These are phyloP conservation scores for Schizopygopsis malacanthus DNA, from an alignment of 2,797 vertebrate genomes.

Conservation along the genomic window DNA sequence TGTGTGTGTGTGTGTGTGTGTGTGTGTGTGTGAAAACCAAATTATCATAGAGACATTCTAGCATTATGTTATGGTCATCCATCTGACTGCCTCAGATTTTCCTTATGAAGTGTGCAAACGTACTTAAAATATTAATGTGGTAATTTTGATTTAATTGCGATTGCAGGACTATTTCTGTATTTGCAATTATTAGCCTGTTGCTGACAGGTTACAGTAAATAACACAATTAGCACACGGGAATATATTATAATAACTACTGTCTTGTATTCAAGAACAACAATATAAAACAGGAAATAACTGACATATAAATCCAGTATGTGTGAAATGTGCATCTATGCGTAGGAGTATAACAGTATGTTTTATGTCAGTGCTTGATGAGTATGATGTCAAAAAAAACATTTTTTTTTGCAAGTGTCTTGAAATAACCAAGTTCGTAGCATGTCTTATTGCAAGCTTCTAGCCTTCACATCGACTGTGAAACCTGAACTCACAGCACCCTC, in stretches of 20 bases:
- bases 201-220: constrained; percentile 21
- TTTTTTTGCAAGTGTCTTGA: constrained; percentile 13
- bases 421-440: constrained; percentile 14
- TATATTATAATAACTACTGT: constrained; percentile 9
- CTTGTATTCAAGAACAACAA: neutral
- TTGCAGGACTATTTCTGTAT: neutral
- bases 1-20: too few species aligned
- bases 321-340: neutral
- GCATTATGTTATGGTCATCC: neutral
- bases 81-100: neutral
- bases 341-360: constrained; percentile 2
- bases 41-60: neutral
- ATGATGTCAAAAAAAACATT: neutral
- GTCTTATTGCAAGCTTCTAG: neutral
- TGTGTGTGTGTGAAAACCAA: too few species aligned
- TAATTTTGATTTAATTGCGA: neutral
- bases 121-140: neutral
- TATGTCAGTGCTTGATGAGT: constrained; percentile 9
- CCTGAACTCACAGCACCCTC: constrained; percentile 81
- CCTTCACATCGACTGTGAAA: constrained; percentile 27
- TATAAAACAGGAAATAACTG: neutral
- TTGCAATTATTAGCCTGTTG: neutral
- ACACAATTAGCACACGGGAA: neutral
- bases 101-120: neutral
- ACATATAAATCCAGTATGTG: neutral